Evolutionary conservation across 2,113 vertebrate species (phyloP).

Genomic region (Microcebus lehilahytsara): DNA sequence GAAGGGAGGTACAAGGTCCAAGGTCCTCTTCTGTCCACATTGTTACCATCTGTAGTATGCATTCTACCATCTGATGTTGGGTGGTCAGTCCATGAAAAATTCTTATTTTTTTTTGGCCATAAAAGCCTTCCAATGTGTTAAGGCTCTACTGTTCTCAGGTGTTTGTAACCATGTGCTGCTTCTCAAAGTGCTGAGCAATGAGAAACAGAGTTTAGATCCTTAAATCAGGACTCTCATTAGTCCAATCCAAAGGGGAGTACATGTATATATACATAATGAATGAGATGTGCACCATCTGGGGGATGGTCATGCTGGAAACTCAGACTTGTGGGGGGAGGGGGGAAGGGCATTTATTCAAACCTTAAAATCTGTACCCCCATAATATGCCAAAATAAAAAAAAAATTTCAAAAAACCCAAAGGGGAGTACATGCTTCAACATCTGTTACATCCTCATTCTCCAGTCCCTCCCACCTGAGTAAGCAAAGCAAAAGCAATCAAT

Average conservation of each 20-base stretch:
- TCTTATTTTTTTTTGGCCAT: not conserved
- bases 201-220: not conserved
- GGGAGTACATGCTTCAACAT: not conserved
- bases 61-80: not conserved
- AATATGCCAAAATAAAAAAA: too few species aligned
- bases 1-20: fast-evolving
- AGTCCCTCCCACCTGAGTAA: not conserved
- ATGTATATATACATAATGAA: too few species aligned
- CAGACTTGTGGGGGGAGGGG: too few species aligned
- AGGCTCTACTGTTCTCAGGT: not conserved
- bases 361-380: too few species aligned
- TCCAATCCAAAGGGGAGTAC: not conserved
- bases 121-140: not conserved
- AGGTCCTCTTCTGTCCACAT: not conserved
- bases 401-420: too few species aligned
- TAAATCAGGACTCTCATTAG: not conserved
- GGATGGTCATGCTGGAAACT: too few species aligned
- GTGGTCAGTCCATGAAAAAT: not conserved
- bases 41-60: not conserved
- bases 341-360: too few species aligned
- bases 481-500: not conserved
- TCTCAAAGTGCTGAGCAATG: not conserved
- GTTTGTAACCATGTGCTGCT: not conserved
- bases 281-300: too few species aligned
- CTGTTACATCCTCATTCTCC: not conserved